Conservation (phyloP, 1,140 invertebrate genomes). For the Drosophila fuyamai region DNA sequence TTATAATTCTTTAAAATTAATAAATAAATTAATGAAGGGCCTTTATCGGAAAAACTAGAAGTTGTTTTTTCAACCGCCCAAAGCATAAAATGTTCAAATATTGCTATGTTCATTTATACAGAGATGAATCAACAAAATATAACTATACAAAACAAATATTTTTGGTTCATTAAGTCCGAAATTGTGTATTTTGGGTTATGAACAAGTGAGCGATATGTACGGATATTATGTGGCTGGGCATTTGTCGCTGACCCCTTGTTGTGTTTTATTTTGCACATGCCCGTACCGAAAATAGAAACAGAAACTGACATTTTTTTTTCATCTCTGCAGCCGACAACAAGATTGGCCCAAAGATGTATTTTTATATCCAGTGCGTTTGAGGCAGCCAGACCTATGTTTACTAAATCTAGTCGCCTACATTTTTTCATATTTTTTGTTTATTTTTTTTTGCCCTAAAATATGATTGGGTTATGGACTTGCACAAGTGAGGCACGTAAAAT, state of each 20-base stretch:
- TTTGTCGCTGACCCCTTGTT: slow-evolving; percentile 34
- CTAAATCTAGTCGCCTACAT: slow-evolving; percentile 19
- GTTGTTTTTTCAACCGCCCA: too few species aligned
- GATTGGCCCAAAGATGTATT: slow-evolving; percentile 48
- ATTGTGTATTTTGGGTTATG: slow-evolving; percentile 15
- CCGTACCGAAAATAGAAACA: slow-evolving; percentile 51
- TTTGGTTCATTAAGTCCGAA: slow-evolving; percentile 12
- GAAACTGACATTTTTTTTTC: slow-evolving; percentile 60
- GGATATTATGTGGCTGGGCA: slow-evolving; percentile 55
- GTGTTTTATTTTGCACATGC: slow-evolving; percentile 58
- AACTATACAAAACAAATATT: slow-evolving; percentile 11
- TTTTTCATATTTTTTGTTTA: slow-evolving; percentile 21
- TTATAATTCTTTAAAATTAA: too few species aligned
- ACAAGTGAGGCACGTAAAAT: slow-evolving; percentile 6
- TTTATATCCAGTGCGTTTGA: slow-evolving; percentile 58
- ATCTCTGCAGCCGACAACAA: slow-evolving; percentile 50
- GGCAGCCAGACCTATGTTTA: slow-evolving; percentile 30
- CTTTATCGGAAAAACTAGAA: too few species aligned
- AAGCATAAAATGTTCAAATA: too few species aligned
- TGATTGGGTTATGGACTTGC: slow-evolving; percentile 37
- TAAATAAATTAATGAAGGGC: too few species aligned
- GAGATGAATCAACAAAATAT: too few species aligned
- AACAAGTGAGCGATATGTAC: slow-evolving; percentile 20
- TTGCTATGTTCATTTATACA: too few species aligned
- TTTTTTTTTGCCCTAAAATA: slow-evolving; percentile 33